phyloP scores from a whole-genome alignment of 2,797 vertebrate genomes.

The Pangasius djambal region DNA sequence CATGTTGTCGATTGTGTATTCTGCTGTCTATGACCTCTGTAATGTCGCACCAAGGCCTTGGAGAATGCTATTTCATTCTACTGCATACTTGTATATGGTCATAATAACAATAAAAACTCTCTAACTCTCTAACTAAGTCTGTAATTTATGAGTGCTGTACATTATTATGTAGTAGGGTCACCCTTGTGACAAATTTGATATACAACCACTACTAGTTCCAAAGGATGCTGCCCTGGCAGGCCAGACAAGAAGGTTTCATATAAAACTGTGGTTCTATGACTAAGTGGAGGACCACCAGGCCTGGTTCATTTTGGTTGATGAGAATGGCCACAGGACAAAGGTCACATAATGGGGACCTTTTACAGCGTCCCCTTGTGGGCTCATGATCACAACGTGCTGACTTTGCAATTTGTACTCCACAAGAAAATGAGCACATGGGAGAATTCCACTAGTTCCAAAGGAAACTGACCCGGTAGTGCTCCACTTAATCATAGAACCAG shows the following conservation, averaged over 20 bases:
- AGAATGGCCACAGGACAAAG: background rate
- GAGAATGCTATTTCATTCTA: background rate
- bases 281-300: background rate
- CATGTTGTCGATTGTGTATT: background rate
- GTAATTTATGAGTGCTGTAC: background rate
- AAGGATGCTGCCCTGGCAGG: background rate
- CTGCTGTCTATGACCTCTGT: background rate
- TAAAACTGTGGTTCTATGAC: background rate
- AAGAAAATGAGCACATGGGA: background rate
- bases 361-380: background rate
- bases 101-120: background rate
- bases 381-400: background rate
- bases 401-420: background rate
- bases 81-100: background rate
- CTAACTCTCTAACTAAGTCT: background rate
- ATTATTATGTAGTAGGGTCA: background rate
- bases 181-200: background rate
- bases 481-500: background rate
- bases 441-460: background rate
- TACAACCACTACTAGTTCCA: background rate
- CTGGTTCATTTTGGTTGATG: background rate
- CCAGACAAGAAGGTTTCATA: background rate
- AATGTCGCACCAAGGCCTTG: background rate
- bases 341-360: background rate
- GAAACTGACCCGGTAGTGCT: background rate